phyloP scores from a whole-genome alignment of 2,113 vertebrate genomes.

The Lepus americanus region DNA sequence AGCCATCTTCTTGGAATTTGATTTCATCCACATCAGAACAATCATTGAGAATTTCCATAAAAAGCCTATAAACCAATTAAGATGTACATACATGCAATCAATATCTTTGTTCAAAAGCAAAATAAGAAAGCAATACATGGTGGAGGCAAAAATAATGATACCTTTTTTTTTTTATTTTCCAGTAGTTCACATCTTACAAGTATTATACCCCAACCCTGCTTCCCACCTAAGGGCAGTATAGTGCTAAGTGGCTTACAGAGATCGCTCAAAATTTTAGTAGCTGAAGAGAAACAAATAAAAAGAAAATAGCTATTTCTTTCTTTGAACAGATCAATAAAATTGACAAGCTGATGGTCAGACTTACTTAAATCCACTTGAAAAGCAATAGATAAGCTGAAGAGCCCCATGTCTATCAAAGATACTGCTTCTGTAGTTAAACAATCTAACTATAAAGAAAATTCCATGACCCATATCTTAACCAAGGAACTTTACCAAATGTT shows the following conservation, averaged over 20 bases:
- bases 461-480: background rate
- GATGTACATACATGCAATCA: constrained; percentile 37
- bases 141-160: background rate
- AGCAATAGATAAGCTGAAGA: background rate
- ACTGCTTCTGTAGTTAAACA: background rate
- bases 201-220: background rate
- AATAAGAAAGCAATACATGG: constrained; percentile 24
- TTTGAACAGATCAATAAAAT: constrained; percentile 25
- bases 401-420: background rate
- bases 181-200: constrained; percentile 5
- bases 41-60: constrained; percentile 98
- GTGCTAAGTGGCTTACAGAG: background rate
- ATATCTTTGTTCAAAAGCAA: constrained; percentile 55
- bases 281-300: background rate
- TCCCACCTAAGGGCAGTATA: background rate
- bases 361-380: background rate
- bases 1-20: constrained; percentile 98
- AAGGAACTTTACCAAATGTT: background rate
- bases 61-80: constrained; percentile 90
- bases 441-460: background rate
- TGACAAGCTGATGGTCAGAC: background rate
- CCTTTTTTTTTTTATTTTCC: background rate
- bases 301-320: background rate
- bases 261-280: background rate
- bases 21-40: constrained; percentile 98